These are phyloP conservation scores for Tenodera sinensis DNA, from an alignment of 2,888 invertebrate species.

Conservation along the genomic window DNA sequence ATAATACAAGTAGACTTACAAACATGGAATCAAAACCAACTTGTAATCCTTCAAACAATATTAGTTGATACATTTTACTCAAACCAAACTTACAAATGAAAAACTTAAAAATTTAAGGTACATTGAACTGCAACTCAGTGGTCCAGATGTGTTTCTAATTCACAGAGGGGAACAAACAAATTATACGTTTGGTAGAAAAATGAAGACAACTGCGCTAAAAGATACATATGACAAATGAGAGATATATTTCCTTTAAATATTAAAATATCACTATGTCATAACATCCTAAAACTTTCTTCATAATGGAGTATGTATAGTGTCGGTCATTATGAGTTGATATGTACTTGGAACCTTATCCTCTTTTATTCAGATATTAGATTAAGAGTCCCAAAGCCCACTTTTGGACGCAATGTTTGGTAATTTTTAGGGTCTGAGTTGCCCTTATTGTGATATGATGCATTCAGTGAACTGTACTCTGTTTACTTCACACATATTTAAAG, in stretches of 20 bases:
- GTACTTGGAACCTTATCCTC: background rate
- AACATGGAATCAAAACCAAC: background rate
- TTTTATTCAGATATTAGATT: background rate
- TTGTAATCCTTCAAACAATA: background rate
- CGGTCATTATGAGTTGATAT: background rate
- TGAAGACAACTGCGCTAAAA: no score
- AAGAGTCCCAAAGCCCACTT: no score
- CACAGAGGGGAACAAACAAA: background rate
- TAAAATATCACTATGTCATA: no score
- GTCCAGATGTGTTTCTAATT: background rate
- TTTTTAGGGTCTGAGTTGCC: no score
- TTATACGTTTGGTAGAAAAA: no score
- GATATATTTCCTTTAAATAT: no score
- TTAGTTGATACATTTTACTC: background rate
- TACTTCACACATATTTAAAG: no score
- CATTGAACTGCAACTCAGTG: background rate
- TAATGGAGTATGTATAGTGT: background rate
- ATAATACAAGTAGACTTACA: background rate
- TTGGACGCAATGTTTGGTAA: no score
- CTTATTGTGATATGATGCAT: no score
- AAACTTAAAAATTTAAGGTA: background rate
- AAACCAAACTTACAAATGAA: background rate
- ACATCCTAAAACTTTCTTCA: no score
- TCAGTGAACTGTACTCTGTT: no score
- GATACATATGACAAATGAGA: no score